Evolutionary conservation across 2,888 invertebrate species (phyloP).

Genomic region (Syrphus vitripennis): DNA sequence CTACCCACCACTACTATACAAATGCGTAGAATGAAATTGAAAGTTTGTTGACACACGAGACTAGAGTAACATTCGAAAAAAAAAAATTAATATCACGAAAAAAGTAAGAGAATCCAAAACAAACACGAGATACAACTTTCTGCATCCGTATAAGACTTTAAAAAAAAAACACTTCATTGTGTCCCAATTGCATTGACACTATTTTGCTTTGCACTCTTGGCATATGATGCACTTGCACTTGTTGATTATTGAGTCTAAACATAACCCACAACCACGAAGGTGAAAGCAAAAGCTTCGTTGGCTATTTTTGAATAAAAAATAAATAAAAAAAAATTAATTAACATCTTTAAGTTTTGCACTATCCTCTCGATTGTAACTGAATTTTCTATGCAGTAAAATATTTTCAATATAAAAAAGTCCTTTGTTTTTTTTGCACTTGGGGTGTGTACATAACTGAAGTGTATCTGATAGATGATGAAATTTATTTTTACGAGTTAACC

Average conservation of each 20-base stretch:
- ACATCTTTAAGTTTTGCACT: slow-evolving; percentile 46
- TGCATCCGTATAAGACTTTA: slow-evolving; percentile 21
- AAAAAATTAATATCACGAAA: neutral
- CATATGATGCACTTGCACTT: slow-evolving; percentile 64
- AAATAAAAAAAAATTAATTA: slow-evolving; percentile 20
- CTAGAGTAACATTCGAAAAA: neutral
- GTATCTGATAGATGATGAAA: slow-evolving; percentile 24
- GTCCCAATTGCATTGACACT: slow-evolving; percentile 57
- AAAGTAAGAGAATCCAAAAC: neutral
- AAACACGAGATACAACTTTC: slow-evolving; percentile 35
- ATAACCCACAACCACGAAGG: slow-evolving; percentile 24
- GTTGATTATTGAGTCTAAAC: slow-evolving; percentile 59
- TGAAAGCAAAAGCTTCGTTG: slow-evolving; percentile 55
- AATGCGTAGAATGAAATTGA: slow-evolving; percentile 49
- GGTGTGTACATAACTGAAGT: slow-evolving; percentile 32
- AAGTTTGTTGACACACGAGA: slow-evolving; percentile 61
- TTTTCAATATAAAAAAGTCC: neutral
- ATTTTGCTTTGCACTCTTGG: slow-evolving; percentile 54
- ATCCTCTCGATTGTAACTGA: slow-evolving; percentile 49
- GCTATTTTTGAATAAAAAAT: slow-evolving; percentile 45
- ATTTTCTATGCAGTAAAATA: slow-evolving; percentile 31
- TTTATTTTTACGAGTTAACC: neutral
- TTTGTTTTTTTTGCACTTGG: neutral
- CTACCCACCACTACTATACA: slow-evolving; percentile 7
- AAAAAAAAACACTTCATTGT: slow-evolving; percentile 44